Evolutionary conservation across 2,888 invertebrate species (phyloP).

Genomic region (Spodoptera picta): DNA sequence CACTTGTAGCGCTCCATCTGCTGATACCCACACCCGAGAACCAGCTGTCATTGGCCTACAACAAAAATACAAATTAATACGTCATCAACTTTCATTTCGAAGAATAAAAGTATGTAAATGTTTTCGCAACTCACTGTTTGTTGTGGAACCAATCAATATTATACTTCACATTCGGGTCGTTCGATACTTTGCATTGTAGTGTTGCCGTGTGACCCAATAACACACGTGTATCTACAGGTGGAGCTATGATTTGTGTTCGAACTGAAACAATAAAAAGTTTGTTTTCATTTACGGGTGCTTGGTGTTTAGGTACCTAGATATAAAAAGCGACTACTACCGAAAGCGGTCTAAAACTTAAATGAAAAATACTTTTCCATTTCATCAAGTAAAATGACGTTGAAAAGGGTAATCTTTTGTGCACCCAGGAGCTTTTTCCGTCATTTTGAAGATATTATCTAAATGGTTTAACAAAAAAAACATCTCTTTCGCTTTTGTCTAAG

Average conservation of each 20-base stretch:
- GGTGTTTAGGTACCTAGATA: not conserved
- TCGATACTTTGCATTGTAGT: conserved; percentile 97
- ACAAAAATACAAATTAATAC: conserved; percentile 14
- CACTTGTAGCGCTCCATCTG: conserved; percentile 96
- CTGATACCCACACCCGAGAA: conserved; percentile 92
- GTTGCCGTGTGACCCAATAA: conserved; percentile 97
- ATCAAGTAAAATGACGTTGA: conserved; percentile 46
- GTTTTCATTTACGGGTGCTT: conserved; percentile 5
- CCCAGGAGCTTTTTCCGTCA: conserved; percentile 23
- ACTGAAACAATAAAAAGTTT: conserved; percentile 87
- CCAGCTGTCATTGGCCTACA: conserved; percentile 87
- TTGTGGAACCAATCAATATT: conserved; percentile 97
- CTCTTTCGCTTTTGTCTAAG: conserved; percentile 21
- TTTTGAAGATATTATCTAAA: conserved; percentile 47
- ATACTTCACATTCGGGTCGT: conserved; percentile 95
- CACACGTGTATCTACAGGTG: conserved; percentile 97
- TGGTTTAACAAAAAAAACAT: conserved; percentile 32
- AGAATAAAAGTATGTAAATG: conserved; percentile 22
- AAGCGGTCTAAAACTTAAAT: conserved; percentile 19
- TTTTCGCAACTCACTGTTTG: conserved; percentile 90
- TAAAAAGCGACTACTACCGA: conserved; percentile 2
- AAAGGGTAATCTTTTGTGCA: conserved; percentile 36
- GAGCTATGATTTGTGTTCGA: conserved; percentile 97
- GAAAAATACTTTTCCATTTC: conserved; percentile 38
- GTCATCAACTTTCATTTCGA: conserved; percentile 5